Evolutionary conservation across 2,113 vertebrate species (phyloP).

Genomic region (Mungos mungo): DNA sequence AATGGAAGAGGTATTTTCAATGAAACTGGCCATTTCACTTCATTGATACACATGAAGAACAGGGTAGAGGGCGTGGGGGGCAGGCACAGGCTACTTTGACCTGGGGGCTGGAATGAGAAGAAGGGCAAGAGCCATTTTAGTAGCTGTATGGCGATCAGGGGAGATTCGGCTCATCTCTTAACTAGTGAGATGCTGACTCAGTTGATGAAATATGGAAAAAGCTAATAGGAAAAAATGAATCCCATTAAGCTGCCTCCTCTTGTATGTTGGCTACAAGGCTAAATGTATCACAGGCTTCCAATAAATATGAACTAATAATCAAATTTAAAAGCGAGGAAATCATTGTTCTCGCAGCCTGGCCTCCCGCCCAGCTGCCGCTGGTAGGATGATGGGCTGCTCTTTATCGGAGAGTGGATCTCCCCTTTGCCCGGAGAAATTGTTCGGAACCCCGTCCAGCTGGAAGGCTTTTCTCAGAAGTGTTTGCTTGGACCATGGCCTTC

Average conservation of each 20-base stretch:
- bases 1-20: not conserved
- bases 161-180: not conserved
- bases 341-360: slow-evolving; percentile 66
- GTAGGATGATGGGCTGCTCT: not conserved
- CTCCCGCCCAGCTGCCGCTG: slow-evolving; percentile 25
- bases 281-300: slow-evolving; percentile 47
- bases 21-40: not conserved
- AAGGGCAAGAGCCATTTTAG: not conserved
- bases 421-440: slow-evolving; percentile 45
- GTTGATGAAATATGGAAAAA: slow-evolving; percentile 53
- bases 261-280: not conserved
- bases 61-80: not conserved
- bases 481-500: slow-evolving; percentile 32
- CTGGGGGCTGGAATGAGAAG: not conserved
- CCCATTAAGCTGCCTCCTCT: slow-evolving; percentile 31
- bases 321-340: slow-evolving; percentile 59
- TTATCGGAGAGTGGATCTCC: slow-evolving; percentile 61
- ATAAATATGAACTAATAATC: slow-evolving; percentile 73
- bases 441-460: slow-evolving; percentile 57
- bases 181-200: slow-evolving; percentile 50
- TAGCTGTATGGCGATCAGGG: not conserved
- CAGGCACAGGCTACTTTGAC: not conserved
- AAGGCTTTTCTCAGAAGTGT: not conserved
- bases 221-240: slow-evolving; percentile 54
- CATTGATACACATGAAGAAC: not conserved